Percentiles rank a stretch among this genome's conserved stretches.
phyloP scores from a whole-genome alignment of 2,888 invertebrate genomes.

The Morpho achilles region DNA sequence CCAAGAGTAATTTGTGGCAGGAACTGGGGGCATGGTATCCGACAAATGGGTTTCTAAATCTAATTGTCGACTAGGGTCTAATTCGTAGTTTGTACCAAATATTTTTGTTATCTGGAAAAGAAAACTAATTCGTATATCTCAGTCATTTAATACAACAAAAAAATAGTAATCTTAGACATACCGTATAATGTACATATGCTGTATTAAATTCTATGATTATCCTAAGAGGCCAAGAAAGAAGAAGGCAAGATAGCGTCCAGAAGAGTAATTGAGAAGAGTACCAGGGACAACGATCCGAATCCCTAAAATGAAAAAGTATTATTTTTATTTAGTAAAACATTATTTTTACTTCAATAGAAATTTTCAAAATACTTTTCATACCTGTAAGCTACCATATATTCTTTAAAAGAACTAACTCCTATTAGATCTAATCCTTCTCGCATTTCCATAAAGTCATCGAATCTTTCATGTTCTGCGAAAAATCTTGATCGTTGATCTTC shows the following conservation, averaged over 20 bases:
- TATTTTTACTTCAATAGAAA: slow-evolving; percentile 1
- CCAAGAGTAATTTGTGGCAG: slow-evolving; percentile 65
- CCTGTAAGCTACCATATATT: slow-evolving; percentile 78
- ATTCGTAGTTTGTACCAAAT: slow-evolving; percentile 86
- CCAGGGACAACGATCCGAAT: slow-evolving; percentile 79
- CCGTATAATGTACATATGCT: slow-evolving; percentile 89
- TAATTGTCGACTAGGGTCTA: slow-evolving; percentile 67
- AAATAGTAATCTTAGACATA: slow-evolving; percentile 43
- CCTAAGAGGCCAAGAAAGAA: slow-evolving; percentile 91
- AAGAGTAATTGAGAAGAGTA: slow-evolving; percentile 84
- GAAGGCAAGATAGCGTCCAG: slow-evolving; percentile 85
- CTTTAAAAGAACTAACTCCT: slow-evolving; percentile 79
- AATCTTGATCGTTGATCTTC: slow-evolving; percentile 89
- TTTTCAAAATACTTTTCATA: slow-evolving; percentile 28
- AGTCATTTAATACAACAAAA: neutral
- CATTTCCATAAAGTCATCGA: slow-evolving; percentile 93
- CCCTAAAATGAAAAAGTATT: slow-evolving; percentile 45
- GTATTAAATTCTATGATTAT: slow-evolving; percentile 89
- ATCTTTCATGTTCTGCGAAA: slow-evolving; percentile 87
- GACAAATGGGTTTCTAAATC: slow-evolving; percentile 71
- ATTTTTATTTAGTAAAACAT: slow-evolving; percentile 5
- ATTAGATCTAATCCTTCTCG: slow-evolving; percentile 88
- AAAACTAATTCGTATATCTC: neutral
- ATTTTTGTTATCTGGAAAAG: slow-evolving; percentile 83
- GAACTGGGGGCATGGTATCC: slow-evolving; percentile 66